Percentiles rank a stretch among this genome's conserved stretches.
Evolutionary conservation across 2,888 invertebrate genomes (phyloP).

Genomic region (Stenurella melanura): DNA sequence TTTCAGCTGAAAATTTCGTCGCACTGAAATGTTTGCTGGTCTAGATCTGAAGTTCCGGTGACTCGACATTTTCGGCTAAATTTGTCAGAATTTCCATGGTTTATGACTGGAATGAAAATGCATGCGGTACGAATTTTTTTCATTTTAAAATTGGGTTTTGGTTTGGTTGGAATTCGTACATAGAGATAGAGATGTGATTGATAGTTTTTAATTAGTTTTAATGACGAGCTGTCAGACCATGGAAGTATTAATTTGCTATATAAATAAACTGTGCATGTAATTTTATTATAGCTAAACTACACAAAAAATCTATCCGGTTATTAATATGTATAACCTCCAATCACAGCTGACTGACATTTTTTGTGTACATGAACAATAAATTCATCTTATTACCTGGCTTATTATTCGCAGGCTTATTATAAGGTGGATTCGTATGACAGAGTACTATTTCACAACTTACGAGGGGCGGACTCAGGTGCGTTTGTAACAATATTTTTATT

Average conservation of each 20-base stretch:
- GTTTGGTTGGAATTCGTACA: neutral
- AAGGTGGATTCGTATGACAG: no score
- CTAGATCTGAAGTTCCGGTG: constrained; percentile 29
- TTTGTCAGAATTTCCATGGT: constrained; percentile 22
- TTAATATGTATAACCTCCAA: neutral
- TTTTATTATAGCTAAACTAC: neutral
- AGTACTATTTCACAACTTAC: no score
- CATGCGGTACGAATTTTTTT: neutral
- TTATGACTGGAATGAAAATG: constrained; percentile 10
- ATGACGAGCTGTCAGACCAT: neutral
- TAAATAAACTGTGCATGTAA: neutral
- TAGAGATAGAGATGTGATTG: neutral
- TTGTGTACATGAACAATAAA: no score
- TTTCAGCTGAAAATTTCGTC: constrained; percentile 33
- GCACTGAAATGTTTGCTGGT: constrained; percentile 31
- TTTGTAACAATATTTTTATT: no score
- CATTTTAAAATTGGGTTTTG: neutral
- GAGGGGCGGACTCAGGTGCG: no score
- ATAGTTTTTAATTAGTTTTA: neutral
- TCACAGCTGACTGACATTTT: neutral
- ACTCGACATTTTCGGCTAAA: constrained; percentile 33
- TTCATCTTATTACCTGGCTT: no score
- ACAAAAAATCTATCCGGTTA: neutral
- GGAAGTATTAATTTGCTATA: neutral
- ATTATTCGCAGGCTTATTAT: no score